phyloP scores from a whole-genome alignment of 1,140 invertebrate species.

The Magallana angulata region DNA sequence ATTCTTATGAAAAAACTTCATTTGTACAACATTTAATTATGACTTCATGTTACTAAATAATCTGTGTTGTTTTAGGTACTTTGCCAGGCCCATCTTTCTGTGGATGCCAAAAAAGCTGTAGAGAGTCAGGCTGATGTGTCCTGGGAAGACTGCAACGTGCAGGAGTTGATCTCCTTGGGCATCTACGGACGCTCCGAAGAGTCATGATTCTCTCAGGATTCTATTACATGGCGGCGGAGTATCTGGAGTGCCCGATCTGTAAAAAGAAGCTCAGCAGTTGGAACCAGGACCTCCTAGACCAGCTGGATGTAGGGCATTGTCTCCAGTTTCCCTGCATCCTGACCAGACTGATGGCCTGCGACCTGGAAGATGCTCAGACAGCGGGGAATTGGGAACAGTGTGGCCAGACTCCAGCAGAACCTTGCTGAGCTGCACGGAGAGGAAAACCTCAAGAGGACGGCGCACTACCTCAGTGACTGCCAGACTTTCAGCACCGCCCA shows the following conservation, averaged over 20 bases:
- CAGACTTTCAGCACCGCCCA: slow-evolving; percentile 1
- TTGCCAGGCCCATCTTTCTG: not conserved
- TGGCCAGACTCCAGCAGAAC: not conserved
- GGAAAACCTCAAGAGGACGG: not conserved
- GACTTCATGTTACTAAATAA: not conserved
- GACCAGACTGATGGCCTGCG: slow-evolving; percentile 20
- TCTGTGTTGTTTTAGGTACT: not conserved
- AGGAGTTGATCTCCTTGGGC: too few relatives aligned
- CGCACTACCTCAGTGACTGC: slow-evolving; percentile 42
- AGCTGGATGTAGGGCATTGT: slow-evolving; percentile 40
- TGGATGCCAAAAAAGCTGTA: not conserved
- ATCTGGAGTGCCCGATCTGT: not conserved
- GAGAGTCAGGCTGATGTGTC: not conserved
- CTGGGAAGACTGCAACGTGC: not conserved
- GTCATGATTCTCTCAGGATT: too few relatives aligned
- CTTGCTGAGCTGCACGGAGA: slow-evolving; percentile 33
- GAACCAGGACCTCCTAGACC: slow-evolving; percentile 37
- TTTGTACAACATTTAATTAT: not conserved
- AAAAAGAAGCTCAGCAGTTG: slow-evolving; percentile 28
- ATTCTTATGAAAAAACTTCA: not conserved
- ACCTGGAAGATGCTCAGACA: slow-evolving; percentile 43
- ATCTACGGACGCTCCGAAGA: not conserved
- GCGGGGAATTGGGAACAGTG: slow-evolving; percentile 16
- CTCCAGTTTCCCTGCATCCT: slow-evolving; percentile 41
- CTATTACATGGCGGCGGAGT: too few relatives aligned